phyloP scores from a whole-genome alignment of 2,888 invertebrate species.

The Cordilura impudica region DNA sequence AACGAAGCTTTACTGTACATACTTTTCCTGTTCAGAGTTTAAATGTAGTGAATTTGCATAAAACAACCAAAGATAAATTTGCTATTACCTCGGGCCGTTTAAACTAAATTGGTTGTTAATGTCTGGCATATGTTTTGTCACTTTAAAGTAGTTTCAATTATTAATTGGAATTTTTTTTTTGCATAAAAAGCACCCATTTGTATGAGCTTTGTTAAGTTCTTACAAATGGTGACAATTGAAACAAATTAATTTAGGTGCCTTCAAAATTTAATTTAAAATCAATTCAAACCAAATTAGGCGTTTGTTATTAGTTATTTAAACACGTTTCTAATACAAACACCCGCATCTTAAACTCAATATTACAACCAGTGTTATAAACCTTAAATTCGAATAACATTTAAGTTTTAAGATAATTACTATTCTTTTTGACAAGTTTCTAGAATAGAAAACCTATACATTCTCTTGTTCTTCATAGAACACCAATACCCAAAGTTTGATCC shows the following conservation, averaged over 20 bases:
- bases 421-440: no score
- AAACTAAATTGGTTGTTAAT: constrained; percentile 43
- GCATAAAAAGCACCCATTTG: not conserved
- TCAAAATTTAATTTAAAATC: not conserved
- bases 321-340: no score
- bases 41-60: constrained; percentile 55
- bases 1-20: no score
- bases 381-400: no score
- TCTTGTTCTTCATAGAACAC: no score
- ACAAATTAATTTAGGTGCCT: not conserved
- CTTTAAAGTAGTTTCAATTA: constrained; percentile 47
- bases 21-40: constrained; percentile 14
- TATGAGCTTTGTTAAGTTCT: not conserved
- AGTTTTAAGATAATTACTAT: no score
- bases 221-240: not conserved
- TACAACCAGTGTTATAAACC: no score
- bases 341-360: no score
- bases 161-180: constrained; percentile 30
- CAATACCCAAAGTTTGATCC: no score
- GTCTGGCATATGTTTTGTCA: constrained; percentile 63
- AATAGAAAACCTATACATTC: no score
- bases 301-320: no score
- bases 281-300: no score
- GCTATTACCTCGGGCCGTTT: constrained; percentile 15
- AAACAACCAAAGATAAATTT: constrained; percentile 22